These are phyloP conservation scores for Acrossocheilus fasciatus DNA, from an alignment of 2,797 vertebrate genomes.

Conservation along the genomic window DNA sequence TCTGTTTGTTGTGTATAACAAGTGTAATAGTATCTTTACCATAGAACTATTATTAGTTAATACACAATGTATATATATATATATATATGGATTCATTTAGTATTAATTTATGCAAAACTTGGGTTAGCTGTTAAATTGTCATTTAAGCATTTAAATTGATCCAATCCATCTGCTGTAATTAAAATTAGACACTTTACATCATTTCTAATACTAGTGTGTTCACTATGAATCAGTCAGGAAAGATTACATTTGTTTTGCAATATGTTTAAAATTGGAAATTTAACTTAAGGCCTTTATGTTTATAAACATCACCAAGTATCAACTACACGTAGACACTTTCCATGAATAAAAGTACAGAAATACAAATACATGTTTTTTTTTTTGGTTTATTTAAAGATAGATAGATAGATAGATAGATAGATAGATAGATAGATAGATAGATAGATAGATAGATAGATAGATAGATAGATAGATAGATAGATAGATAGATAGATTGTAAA, in stretches of 20 bases:
- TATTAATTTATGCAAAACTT: not conserved
- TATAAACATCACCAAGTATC: not conserved
- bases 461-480: no score
- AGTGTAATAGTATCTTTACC: not conserved
- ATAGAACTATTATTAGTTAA: not conserved
- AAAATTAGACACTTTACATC: not conserved
- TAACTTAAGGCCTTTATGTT: not conserved
- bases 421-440: no score
- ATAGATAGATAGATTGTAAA: not conserved
- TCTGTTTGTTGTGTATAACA: slow-evolving; percentile 1
- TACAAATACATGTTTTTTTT: not conserved
- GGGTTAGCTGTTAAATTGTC: not conserved
- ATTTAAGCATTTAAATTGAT: not conserved
- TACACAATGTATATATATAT: not conserved
- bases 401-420: no score
- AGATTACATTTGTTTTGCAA: not conserved
- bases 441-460: no score
- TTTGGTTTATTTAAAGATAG: not conserved
- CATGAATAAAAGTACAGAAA: not conserved
- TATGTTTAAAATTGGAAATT: not conserved
- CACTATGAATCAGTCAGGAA: not conserved
- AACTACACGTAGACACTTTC: not conserved
- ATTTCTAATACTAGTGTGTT: not conserved
- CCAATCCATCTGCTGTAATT: not conserved
- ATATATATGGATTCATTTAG: not conserved